A percentile compares a stretch with the other conserved stretches of the same genome.
phyloP scores from a whole-genome alignment of 2,797 vertebrate species.

The Nannoperca obscura region DNA sequence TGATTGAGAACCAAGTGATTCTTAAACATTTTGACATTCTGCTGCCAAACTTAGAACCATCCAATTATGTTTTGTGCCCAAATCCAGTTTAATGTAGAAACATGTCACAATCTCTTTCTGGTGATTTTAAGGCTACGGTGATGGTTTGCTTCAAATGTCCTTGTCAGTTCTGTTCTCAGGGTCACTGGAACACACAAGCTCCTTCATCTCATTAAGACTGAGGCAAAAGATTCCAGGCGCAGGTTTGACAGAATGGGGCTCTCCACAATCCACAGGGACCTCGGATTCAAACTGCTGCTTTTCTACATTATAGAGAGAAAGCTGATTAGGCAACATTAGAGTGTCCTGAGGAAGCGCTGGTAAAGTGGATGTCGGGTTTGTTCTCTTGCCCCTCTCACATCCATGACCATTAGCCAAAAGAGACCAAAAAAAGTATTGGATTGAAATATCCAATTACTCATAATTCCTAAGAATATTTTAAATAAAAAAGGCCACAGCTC shows the following conservation, averaged over 20 bases:
- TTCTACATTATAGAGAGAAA: slow-evolving; percentile 9
- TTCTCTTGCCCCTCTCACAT: background rate
- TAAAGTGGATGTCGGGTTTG: background rate
- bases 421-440: background rate
- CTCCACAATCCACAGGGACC: slow-evolving; percentile 48
- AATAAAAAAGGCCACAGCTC: background rate
- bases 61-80: background rate
- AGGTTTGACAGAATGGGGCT: slow-evolving; percentile 67
- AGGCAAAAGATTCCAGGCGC: slow-evolving; percentile 41
- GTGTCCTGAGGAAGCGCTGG: slow-evolving; percentile 12
- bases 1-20: background rate
- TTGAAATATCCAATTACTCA: background rate
- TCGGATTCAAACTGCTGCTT: slow-evolving; percentile 36
- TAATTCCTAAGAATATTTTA: background rate
- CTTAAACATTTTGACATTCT: background rate
- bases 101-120: background rate
- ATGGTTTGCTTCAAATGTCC: background rate
- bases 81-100: background rate
- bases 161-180: slow-evolving; percentile 16
- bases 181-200: slow-evolving; percentile 12
- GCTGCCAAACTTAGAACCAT: background rate
- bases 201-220: slow-evolving; percentile 20
- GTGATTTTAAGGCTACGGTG: background rate
- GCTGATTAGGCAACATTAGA: background rate
- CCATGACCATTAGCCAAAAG: too few species aligned